Percentiles rank a stretch among this genome's conserved stretches.
These are phyloP conservation scores for Pyralis farinalis DNA, from an alignment of 2,888 invertebrate genomes.

Conservation along the genomic window DNA sequence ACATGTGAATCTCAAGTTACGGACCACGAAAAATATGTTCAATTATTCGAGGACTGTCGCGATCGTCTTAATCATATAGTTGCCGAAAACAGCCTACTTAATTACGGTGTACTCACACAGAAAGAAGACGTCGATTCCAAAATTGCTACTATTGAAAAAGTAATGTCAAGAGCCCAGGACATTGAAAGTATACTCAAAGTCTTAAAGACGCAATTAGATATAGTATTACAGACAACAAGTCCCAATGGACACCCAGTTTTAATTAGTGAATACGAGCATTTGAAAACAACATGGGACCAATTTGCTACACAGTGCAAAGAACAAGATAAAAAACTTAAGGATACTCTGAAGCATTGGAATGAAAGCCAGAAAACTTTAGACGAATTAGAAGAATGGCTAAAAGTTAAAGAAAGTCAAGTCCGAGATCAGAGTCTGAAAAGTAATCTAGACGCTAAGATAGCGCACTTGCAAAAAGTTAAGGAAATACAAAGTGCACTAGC, in stretches of 20 bases:
- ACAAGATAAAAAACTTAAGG: slow-evolving; percentile 86
- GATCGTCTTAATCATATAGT: slow-evolving; percentile 91
- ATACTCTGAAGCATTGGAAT: slow-evolving; percentile 89
- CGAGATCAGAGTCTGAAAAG: slow-evolving; percentile 95
- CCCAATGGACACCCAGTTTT: slow-evolving; percentile 88
- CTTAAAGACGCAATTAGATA: slow-evolving; percentile 86
- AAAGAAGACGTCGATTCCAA: slow-evolving; percentile 89
- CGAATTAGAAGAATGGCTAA: slow-evolving; percentile 91
- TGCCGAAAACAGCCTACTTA: slow-evolving; percentile 88
- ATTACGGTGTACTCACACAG: slow-evolving; percentile 89
- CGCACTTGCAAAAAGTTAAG: slow-evolving; percentile 88
- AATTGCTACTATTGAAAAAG: slow-evolving; percentile 87
- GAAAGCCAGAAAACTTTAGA: slow-evolving; percentile 90
- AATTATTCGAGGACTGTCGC: slow-evolving; percentile 89
- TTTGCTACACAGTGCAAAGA: slow-evolving; percentile 87
- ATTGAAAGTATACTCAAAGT: slow-evolving; percentile 86
- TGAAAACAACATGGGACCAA: slow-evolving; percentile 87
- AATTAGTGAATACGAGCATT: slow-evolving; percentile 86
- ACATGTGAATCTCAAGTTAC: slow-evolving; percentile 86
- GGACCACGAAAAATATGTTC: slow-evolving; percentile 91
- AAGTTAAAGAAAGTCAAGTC: slow-evolving; percentile 90
- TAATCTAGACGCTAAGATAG: slow-evolving; percentile 90
- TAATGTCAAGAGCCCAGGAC: slow-evolving; percentile 86
- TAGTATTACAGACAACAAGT: slow-evolving; percentile 89
- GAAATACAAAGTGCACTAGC: slow-evolving; percentile 86